Evolutionary conservation across 2,113 vertebrate genomes (phyloP).

Genomic region (Alces alces): DNA sequence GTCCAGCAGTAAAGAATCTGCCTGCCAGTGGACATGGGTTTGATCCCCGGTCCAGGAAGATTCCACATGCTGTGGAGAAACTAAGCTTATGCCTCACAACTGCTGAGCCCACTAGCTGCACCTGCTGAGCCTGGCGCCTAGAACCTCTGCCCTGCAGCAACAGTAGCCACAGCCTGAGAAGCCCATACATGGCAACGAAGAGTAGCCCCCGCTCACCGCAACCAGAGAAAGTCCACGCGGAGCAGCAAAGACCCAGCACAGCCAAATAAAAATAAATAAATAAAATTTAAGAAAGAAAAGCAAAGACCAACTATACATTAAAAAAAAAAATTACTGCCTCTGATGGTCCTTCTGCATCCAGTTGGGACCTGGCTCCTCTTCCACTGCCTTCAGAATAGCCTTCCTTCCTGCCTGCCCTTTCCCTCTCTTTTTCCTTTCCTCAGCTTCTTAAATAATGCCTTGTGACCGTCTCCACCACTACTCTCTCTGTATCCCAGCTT

Average conservation of each 20-base stretch:
- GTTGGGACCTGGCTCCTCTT: neutral
- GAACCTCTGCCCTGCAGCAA: neutral
- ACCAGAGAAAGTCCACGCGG: fast-evolving
- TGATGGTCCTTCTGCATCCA: neutral
- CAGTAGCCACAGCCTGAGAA: neutral
- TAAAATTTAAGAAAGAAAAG: neutral
- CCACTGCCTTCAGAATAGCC: neutral
- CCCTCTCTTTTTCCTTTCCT: neutral
- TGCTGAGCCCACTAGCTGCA: neutral
- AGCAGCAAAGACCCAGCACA: neutral
- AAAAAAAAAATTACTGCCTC: neutral
- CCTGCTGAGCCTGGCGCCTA: neutral
- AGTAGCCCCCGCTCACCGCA: neutral
- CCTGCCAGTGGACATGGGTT: neutral
- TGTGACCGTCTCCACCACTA: neutral
- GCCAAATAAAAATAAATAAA: neutral
- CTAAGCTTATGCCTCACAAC: neutral
- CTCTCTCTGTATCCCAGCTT: neutral
- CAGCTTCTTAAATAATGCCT: neutral
- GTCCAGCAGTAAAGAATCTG: neutral
- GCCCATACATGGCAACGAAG: neutral
- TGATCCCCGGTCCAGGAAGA: neutral
- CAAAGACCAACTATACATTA: neutral
- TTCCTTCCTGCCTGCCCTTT: neutral
- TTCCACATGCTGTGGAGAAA: neutral